A percentile compares a stretch with the other conserved stretches of the same genome.
phyloP scores from a whole-genome alignment of 1,140 invertebrate species.

The Oryctes rhinoceros region DNA sequence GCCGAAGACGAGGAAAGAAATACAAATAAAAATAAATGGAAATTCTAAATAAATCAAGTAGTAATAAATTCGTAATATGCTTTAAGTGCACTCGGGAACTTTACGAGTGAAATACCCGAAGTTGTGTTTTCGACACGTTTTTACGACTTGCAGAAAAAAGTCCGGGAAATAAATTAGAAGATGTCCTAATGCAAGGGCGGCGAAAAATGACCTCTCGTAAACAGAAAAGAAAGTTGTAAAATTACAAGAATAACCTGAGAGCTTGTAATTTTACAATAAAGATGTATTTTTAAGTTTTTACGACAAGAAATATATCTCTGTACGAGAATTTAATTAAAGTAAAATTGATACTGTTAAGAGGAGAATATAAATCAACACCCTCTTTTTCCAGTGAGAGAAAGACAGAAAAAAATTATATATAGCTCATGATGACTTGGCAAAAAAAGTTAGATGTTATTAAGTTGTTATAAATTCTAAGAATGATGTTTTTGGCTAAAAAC shows the following conservation, averaged over 20 bases:
- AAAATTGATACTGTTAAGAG: neutral
- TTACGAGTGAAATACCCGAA: neutral
- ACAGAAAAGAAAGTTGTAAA: too few relatives aligned
- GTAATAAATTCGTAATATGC: neutral
- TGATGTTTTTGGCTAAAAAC: slow-evolving; percentile 49
- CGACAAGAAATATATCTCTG: too few relatives aligned
- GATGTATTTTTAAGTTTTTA: too few relatives aligned
- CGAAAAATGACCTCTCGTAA: too few relatives aligned
- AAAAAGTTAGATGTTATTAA: slow-evolving; percentile 16
- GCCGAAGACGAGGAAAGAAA: too few relatives aligned
- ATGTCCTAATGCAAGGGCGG: neutral
- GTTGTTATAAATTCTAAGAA: slow-evolving; percentile 42
- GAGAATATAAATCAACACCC: too few relatives aligned
- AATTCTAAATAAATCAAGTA: neutral
- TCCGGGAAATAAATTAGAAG: slow-evolving; percentile 3
- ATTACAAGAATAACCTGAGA: too few relatives aligned
- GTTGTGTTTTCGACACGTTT: slow-evolving; percentile 10
- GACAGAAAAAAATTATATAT: neutral
- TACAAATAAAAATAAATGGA: too few relatives aligned
- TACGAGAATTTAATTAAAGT: neutral
- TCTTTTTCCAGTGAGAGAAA: neutral
- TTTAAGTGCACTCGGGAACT: neutral
- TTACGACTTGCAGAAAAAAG: slow-evolving; percentile 4
- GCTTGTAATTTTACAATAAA: too few relatives aligned
- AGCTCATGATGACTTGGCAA: neutral